These are phyloP conservation scores for Leuctra nigra DNA, from an alignment of 2,888 invertebrate genomes.

Conservation along the genomic window DNA sequence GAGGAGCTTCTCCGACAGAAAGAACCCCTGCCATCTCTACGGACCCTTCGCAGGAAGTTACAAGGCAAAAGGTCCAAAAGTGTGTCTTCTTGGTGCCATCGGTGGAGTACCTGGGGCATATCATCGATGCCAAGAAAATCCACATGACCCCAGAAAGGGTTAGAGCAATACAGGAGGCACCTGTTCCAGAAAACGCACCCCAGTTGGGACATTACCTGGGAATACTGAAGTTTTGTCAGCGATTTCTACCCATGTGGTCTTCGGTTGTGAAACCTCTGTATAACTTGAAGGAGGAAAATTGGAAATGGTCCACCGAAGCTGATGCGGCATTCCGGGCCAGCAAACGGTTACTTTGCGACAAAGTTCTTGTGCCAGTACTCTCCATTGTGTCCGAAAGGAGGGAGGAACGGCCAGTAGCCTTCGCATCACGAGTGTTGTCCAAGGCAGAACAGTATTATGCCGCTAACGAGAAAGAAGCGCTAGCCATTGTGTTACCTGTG, in stretches of 20 bases:
- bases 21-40: too few relatives aligned
- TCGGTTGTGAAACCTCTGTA: background rate
- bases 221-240: constrained; percentile 2
- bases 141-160: background rate
- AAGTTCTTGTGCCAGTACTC: background rate
- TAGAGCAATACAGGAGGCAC: constrained; percentile 4
- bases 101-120: constrained; percentile 32
- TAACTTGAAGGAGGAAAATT: background rate
- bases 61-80: constrained; percentile 31
- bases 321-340: background rate
- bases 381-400: background rate
- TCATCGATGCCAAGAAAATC: background rate
- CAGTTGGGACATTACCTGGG: background rate
- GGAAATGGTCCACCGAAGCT: background rate
- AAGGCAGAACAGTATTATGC: background rate
- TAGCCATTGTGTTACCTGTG: constrained; percentile 2
- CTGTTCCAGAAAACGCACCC: background rate
- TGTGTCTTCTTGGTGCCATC: constrained; percentile 30
- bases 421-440: background rate
- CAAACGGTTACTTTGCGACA: background rate
- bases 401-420: background rate
- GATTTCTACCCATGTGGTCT: constrained; percentile 3
- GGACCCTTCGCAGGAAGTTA: too few relatives aligned
- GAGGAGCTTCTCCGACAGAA: too few relatives aligned
- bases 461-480: constrained; percentile 27